Conservation (phyloP, 2,113 vertebrate genomes). For the Tetraodon nigroviridis region DNA sequence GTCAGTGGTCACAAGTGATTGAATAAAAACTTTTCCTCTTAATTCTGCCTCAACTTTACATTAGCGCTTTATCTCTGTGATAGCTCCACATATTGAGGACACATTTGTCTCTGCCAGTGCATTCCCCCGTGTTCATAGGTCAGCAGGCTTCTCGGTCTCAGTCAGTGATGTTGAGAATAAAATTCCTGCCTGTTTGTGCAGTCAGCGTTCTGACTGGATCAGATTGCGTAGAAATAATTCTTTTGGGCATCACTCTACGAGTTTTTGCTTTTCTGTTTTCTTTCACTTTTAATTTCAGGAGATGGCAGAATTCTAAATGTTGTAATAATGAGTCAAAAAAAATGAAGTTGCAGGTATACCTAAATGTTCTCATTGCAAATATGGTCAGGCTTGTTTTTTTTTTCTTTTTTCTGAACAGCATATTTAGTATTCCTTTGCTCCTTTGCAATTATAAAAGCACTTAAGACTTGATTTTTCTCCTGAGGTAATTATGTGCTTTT, state of each 20-base stretch:
- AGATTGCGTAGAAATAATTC: slow-evolving; percentile 49
- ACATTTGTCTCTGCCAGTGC: slow-evolving; percentile 20
- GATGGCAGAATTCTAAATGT: background rate
- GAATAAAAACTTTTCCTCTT: slow-evolving; percentile 25
- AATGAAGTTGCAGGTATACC: background rate
- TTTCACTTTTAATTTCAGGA: background rate
- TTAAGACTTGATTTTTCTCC: slow-evolving; percentile 11
- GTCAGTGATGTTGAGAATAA: slow-evolving; percentile 30
- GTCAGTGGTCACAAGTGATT: slow-evolving; percentile 17
- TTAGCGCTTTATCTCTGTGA: slow-evolving; percentile 2
- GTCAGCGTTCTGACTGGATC: slow-evolving; percentile 58
- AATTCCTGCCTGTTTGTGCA: slow-evolving; percentile 47
- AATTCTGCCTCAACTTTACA: slow-evolving; percentile 12
- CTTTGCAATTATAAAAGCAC: slow-evolving; percentile 7
- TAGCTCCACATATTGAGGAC: slow-evolving; percentile 18
- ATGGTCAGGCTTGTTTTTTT: slow-evolving; percentile 4
- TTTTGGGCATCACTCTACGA: slow-evolving; percentile 9
- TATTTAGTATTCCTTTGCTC: too few relatives aligned
- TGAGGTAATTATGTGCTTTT: slow-evolving; percentile 29
- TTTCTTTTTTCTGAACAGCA: slow-evolving; percentile 1
- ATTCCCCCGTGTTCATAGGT: slow-evolving; percentile 32
- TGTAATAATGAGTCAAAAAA: background rate
- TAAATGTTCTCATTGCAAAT: background rate
- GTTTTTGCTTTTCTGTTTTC: slow-evolving; percentile 14
- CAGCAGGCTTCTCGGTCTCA: slow-evolving; percentile 43